Evolutionary conservation across 2,797 vertebrate genomes (phyloP), one percentile per base, ranked within the genome.

Genomic region (Rhinatrema bivittatum): DNA sequence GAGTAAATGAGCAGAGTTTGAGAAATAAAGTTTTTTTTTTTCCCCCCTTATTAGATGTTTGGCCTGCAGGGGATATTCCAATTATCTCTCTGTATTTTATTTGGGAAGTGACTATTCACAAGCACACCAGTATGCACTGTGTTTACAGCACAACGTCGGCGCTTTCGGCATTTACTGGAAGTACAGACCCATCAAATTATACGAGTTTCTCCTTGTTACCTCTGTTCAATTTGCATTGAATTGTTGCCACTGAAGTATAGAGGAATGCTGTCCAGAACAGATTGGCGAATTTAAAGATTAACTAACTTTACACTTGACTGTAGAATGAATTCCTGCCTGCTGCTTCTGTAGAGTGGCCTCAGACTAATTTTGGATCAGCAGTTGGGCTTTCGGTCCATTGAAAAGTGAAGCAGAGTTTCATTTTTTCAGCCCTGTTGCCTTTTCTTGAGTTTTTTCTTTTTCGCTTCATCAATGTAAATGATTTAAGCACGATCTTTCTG

Each of bases 171-270:
- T 21, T 21, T 21, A 5, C 20, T 21, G 9, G 41, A 26, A 21
- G 38, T 25, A 36, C 39, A 31, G 36, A 42, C 34, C 5, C 16
- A 19, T 20, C 32, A 38, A 46, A 46, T 53, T 32, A 59, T 50
- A 42, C 38, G 44, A 51, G 15, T 1, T 25, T 42, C 22, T 12
- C 17, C 56, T 53, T 30, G 4, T 55, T 53, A 26, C 36, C 35
- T 48, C 38, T 42, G 33, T 36, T 56, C 42, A 32, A 4, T 52
- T 44, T 39, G 7, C 20, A 12, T 36, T 54, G 40, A 15, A 5
- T 13, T 9, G 20, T n/a, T 52, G 29, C 17, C 31, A 18, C 40
- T 25, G 47, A 19, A 16, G 44, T 42, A 40, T 53, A 51, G 34
- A 28, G 22, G 10, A 25, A 47, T 45, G 27, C 28, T 21, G 18